Percentiles rank a stretch among this genome's conserved stretches.
Evolutionary conservation across 2,888 invertebrate genomes (phyloP).

Genomic region (Ectemnius lituratus): DNA sequence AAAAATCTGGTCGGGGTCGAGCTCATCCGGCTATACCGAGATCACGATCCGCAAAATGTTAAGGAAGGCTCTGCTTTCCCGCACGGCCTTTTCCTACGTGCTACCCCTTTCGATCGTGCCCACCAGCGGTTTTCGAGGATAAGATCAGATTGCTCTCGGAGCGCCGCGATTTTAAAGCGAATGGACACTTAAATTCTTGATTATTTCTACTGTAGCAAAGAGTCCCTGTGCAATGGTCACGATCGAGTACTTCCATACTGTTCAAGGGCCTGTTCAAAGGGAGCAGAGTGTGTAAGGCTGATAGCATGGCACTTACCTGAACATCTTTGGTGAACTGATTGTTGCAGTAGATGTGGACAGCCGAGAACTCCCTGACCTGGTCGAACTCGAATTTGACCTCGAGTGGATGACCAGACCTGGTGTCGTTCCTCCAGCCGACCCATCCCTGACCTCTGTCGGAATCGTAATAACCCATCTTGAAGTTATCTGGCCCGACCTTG

Average conservation of each 20-base stretch:
- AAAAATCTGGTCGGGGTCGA: conserved; percentile 41
- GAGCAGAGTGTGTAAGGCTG: background rate
- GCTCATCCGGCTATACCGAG: conserved; percentile 35
- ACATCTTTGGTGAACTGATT: conserved; percentile 92
- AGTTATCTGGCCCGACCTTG: conserved; percentile 87
- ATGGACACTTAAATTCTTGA: background rate
- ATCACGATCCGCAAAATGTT: conserved; percentile 44
- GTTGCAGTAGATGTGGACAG: conserved; percentile 89
- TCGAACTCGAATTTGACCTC: conserved; percentile 91
- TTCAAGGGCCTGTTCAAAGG: no score
- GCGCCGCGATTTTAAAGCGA: background rate
- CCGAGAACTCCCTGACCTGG: conserved; percentile 90
- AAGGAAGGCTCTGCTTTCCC: conserved; percentile 48
- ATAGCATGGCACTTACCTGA: conserved; percentile 80
- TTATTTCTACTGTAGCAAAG: no score
- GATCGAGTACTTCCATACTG: no score
- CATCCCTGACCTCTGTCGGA: conserved; percentile 86
- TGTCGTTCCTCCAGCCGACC: conserved; percentile 94
- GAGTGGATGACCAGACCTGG: conserved; percentile 82
- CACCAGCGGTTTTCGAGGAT: conserved; percentile 23
- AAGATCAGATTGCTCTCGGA: background rate
- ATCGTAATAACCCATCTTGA: conserved; percentile 83
- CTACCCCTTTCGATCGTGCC: conserved; percentile 19
- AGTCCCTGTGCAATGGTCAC: no score
- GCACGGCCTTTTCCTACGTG: conserved; percentile 21